phyloP scores from a whole-genome alignment of 2,888 invertebrate species.

The Euspilapteryx auroguttella region DNA sequence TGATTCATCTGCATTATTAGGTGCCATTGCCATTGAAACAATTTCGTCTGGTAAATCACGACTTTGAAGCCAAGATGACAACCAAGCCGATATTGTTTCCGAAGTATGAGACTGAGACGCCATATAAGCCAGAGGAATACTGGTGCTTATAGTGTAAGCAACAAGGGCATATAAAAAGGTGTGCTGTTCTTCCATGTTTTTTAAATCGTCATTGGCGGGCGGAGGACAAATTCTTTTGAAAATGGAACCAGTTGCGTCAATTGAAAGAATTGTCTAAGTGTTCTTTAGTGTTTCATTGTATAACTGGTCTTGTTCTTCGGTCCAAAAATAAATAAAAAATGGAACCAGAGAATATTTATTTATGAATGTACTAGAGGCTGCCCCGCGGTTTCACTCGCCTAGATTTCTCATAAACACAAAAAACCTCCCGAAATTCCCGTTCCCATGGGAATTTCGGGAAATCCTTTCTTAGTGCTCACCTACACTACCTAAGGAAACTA shows the following conservation, averaged over 20 bases:
- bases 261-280: slow-evolving; percentile 5
- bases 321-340: slow-evolving; percentile 8
- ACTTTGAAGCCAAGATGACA: slow-evolving; percentile 5
- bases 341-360: slow-evolving; percentile 7
- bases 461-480: too few relatives aligned
- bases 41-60: slow-evolving; percentile 6
- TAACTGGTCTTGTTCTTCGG: slow-evolving; percentile 6
- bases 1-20: slow-evolving; percentile 9
- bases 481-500: too few relatives aligned
- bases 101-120: slow-evolving; percentile 7
- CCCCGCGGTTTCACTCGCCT: too few relatives aligned
- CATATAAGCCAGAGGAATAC: slow-evolving; percentile 8
- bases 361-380: slow-evolving; percentile 6
- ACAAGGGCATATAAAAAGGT: slow-evolving; percentile 7
- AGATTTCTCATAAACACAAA: too few relatives aligned
- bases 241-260: slow-evolving; percentile 8
- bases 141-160: slow-evolving; percentile 7
- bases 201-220: slow-evolving; percentile 6
- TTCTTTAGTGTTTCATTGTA: slow-evolving; percentile 7
- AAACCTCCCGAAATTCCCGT: too few relatives aligned
- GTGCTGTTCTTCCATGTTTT: slow-evolving; percentile 5
- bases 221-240: slow-evolving; percentile 8
- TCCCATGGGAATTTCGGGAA: too few relatives aligned
- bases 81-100: slow-evolving; percentile 7
- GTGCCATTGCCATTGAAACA: too few relatives aligned